Conservation (phyloP, 1,140 invertebrate genomes). For the Arctopsyche grandis region DNA sequence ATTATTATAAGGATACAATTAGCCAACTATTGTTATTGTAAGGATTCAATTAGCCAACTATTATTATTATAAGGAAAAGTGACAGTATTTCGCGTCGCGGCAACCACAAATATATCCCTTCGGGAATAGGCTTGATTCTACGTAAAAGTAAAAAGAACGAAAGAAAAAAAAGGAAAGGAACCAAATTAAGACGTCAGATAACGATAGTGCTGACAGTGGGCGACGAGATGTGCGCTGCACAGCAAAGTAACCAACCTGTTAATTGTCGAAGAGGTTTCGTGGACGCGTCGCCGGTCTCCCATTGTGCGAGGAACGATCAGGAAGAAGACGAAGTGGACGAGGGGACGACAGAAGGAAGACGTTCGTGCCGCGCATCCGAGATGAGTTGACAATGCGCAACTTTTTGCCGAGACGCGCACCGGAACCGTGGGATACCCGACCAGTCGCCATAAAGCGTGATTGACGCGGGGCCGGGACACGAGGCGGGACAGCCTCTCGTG, state of each 20-base stretch:
- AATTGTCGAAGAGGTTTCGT: not conserved
- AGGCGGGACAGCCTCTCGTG: not conserved
- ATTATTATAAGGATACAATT: too few relatives aligned
- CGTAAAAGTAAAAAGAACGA: too few relatives aligned
- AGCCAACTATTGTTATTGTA: too few relatives aligned
- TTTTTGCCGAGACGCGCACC: constrained; percentile 31
- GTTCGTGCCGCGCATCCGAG: constrained; percentile 36
- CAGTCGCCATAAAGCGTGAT: constrained; percentile 32
- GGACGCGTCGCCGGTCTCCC: not conserved
- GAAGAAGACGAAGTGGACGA: not conserved
- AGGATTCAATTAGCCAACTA: too few relatives aligned
- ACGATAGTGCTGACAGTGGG: too few relatives aligned
- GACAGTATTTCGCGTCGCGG: too few relatives aligned
- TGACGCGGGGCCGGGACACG: constrained; percentile 28
- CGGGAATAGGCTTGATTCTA: too few relatives aligned
- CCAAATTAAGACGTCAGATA: too few relatives aligned
- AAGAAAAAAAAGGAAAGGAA: too few relatives aligned
- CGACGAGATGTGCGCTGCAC: too few relatives aligned
- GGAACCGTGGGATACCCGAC: constrained; percentile 40
- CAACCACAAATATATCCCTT: too few relatives aligned
- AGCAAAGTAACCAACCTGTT: not conserved
- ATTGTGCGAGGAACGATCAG: not conserved
- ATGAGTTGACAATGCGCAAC: constrained; percentile 44
- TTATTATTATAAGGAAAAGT: too few relatives aligned
- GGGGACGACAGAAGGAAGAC: constrained; percentile 12